A percentile compares a stretch with the other conserved stretches of the same genome.
Evolutionary conservation across 2,113 vertebrate species (phyloP).

Genomic region (Oncorhynchus masou): DNA sequence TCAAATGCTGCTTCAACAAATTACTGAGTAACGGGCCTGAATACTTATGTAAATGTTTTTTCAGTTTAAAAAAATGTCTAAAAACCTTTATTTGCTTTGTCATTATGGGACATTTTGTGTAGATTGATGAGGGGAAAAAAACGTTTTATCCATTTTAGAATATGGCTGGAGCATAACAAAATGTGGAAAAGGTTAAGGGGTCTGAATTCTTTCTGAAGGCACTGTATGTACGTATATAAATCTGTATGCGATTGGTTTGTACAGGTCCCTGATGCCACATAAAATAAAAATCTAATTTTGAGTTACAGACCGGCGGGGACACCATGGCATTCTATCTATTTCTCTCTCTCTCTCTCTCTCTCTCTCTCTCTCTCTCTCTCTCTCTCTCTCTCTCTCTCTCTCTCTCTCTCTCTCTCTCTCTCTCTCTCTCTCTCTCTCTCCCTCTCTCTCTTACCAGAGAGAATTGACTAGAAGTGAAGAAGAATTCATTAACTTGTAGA

Average conservation of each 20-base stretch:
- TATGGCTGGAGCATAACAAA: no score
- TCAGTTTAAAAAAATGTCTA: no score
- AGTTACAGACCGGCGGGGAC: constrained; percentile 46
- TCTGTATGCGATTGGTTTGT: no score
- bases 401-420: neutral
- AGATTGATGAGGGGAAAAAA: no score
- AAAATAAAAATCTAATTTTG: constrained; percentile 47
- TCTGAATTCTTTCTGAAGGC: no score
- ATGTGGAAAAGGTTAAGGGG: no score
- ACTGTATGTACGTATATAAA: neutral
- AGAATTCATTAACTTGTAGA: constrained; percentile 61
- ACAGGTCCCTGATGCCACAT: constrained; percentile 4
- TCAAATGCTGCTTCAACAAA: no score
- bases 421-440: neutral
- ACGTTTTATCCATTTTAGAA: no score
- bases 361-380: neutral
- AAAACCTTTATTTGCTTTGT: no score
- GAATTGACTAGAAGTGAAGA: constrained; percentile 51
- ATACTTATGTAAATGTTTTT: no score
- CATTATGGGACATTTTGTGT: no score
- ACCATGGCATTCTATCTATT: neutral
- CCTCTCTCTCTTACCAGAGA: constrained; percentile 43
- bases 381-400: neutral
- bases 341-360: neutral
- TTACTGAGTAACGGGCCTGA: no score